A percentile compares a stretch with the other conserved stretches of the same genome.
These are phyloP conservation scores for Acleris laterana DNA, from an alignment of 2,888 invertebrate species.

Conservation along the genomic window DNA sequence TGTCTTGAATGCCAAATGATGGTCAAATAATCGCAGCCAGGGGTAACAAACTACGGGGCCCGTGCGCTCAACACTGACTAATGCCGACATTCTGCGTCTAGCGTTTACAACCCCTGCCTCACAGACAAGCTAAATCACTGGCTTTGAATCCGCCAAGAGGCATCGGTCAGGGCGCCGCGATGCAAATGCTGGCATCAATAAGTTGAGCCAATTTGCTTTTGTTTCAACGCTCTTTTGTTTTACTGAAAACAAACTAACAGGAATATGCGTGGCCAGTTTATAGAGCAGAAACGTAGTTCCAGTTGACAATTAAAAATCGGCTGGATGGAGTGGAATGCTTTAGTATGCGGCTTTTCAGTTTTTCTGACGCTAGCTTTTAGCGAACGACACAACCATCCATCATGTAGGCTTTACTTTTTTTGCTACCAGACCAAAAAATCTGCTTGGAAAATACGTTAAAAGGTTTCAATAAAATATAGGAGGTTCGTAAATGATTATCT, in stretches of 20 bases:
- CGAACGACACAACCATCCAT: conserved; percentile 7
- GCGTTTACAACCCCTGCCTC: conserved; percentile 44
- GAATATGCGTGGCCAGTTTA: conserved; percentile 9
- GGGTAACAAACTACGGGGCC: conserved; percentile 60
- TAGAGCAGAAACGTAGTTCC: conserved; percentile 19
- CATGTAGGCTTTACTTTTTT: conserved; percentile 22
- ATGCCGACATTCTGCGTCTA: conserved; percentile 53
- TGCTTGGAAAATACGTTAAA: background rate
- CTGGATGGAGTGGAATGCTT: conserved; percentile 21
- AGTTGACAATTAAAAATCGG: conserved; percentile 12
- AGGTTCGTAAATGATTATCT: too few species aligned
- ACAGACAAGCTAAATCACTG: conserved; percentile 62
- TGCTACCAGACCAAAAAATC: background rate
- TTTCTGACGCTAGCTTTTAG: conserved; percentile 17
- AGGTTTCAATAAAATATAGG: background rate
- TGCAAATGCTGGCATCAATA: conserved; percentile 35
- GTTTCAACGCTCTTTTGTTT: conserved; percentile 9
- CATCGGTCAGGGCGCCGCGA: conserved; percentile 36
- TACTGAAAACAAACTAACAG: conserved; percentile 15
- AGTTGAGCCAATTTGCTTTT: conserved; percentile 17
- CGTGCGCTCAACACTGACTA: conserved; percentile 55
- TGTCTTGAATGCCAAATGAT: conserved; percentile 59
- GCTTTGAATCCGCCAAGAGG: conserved; percentile 50
- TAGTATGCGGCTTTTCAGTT: conserved; percentile 9
- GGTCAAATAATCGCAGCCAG: conserved; percentile 66